Evolutionary conservation across 2,797 vertebrate species (phyloP), one percentile per base, ranked within the genome.

Genomic region (Syngnathus rostellatus): DNA sequence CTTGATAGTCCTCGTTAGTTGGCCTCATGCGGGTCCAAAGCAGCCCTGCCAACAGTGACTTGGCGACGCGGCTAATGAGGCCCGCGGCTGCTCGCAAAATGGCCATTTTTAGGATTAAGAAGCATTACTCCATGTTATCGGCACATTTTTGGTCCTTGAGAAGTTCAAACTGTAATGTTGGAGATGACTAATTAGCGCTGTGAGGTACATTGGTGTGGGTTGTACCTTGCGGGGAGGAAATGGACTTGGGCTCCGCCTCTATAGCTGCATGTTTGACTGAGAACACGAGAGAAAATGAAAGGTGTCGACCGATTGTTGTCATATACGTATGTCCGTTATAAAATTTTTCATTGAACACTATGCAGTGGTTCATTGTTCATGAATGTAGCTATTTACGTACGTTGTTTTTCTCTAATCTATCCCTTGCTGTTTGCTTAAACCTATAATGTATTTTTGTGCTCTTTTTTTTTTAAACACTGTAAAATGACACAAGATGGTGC

Each of bases 61-160:
- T 97, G 83, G 95, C 97, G 2, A 95, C 98, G 81, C 94, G 98
- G 75, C 92, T 94, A 76, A 99, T 99, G 97, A 93, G 94, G 77
- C 73, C 79, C 64, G 95, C 96, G 84, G 46, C 62, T 39, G 94
- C 95, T 68, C 98, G 96, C 81, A 86, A 89, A 73, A 92, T 87
- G 66, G 92, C 93, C 77, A 93, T 99, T 85, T 89, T 87, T 75
- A 94, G 96, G 90, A 99, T 98, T 77, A 92, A 92, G 82, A 92
- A 89, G 75, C 87, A 95, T 66, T 84, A 87, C 74, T 90, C 94
- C 6, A 14, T 16, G 41, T 62, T 62, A 45, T 16, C 41, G 12
- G 12, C 60, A 62, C 41, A 14, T 46, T 46, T 46, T 23, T 4
- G 21, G 2, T 45, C 21, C 41, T 62, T 11, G 12, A 45, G 41